Base-by-base conservation (phyloP, 2,797 vertebrate species). In the Acrossocheilus fasciatus region DNA sequence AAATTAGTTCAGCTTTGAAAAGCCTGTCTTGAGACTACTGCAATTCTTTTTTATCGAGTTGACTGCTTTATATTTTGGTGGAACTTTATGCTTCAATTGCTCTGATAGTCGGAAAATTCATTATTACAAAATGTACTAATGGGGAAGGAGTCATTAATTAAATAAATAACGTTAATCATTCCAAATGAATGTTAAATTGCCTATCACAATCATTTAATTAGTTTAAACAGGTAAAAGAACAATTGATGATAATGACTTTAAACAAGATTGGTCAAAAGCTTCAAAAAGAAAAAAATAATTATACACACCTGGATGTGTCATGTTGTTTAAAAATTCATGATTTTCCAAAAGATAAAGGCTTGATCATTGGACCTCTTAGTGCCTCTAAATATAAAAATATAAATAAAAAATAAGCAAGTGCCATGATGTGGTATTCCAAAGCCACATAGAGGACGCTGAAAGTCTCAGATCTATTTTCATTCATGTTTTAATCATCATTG, bases 401-500 rank as follows among this genome's bases (percentile, higher is more conserved):
- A 10, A 15, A 45, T 1, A 73, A 73, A n/a, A 66, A 26, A 26
- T 47, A 73, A 70, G 11, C 23, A 14, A 45, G 10, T 26, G 4
- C 9, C 18, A n/a, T 11, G 7, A 45, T 75, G 47, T 45, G 10
- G 39, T 52, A 18, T 74, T 62, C 11, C 47, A 72, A 70, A 86
- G 73, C 34, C 73, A 74, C 43, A 78, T 11, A 85, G 54, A 82
- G 66, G 43, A 77, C 36, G 1, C 39, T 43, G 50, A 70, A 78
- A 76, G 59, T 62, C 70, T 83, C 23, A 76, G 68, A 88, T 87
- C 66, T 79, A 47, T 86, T 83, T 62, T 45, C 47, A 85, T 92
- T 89, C 11, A 89, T 85, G 79, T 88, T 85, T 88, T 83, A 87
- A 84, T 90, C 9, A 86, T 90, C 84, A 86, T 78, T 62, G 78